Conservation (phyloP, 2,113 vertebrate genomes). For the Campylomormyrus numenius region DNA sequence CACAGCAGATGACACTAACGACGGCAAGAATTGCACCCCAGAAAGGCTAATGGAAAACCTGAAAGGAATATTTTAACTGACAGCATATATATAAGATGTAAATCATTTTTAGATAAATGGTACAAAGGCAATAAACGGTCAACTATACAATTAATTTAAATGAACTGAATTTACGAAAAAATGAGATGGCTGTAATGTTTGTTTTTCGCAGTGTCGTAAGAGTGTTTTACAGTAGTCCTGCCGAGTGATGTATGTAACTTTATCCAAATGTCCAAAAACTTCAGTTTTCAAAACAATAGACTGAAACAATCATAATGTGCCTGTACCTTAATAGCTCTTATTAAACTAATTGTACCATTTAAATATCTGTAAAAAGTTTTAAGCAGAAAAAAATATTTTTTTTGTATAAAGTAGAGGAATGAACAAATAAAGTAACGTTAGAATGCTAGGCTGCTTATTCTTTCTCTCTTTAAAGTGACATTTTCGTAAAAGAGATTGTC, state of each 20-base stretch:
- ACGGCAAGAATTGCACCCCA: conserved; percentile 27
- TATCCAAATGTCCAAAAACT: background rate
- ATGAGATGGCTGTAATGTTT: background rate
- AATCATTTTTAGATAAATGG: background rate
- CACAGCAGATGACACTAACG: conserved; percentile 40
- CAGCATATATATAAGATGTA: background rate
- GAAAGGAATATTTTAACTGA: background rate
- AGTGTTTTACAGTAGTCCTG: background rate
- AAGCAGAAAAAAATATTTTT: background rate
- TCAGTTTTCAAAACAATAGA: background rate
- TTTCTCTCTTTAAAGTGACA: background rate
- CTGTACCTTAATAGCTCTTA: background rate
- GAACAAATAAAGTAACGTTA: background rate
- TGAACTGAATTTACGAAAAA: background rate
- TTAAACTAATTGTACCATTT: background rate
- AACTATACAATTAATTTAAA: background rate
- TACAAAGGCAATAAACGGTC: background rate
- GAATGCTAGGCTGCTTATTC: background rate
- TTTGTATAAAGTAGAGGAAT: background rate
- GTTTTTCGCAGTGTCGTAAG: background rate
- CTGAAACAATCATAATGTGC: background rate
- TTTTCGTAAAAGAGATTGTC: background rate
- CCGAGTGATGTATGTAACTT: background rate
- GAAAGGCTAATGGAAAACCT: conserved; percentile 19
- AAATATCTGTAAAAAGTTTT: background rate